phyloP scores from a whole-genome alignment of 2,113 vertebrate species.

The Circaetus gallicus region DNA sequence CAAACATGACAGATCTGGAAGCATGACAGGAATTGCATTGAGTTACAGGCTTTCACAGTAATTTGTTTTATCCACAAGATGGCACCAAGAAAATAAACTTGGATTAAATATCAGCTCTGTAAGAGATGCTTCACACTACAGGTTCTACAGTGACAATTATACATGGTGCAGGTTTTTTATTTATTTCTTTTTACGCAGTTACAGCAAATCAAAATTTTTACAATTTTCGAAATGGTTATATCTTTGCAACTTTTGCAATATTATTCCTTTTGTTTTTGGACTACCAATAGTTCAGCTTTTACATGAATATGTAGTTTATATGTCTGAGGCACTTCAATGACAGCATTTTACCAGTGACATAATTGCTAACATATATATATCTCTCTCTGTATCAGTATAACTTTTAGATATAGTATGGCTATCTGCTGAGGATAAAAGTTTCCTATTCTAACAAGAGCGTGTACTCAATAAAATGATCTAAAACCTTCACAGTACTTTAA shows the following conservation, averaged over 20 bases:
- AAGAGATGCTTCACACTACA: background rate
- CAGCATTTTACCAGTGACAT: background rate
- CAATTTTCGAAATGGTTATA: background rate
- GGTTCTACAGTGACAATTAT: background rate
- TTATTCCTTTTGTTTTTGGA: background rate
- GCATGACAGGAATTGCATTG: background rate
- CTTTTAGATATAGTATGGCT: background rate
- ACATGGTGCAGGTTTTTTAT: too few relatives aligned
- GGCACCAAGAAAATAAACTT: slow-evolving; percentile 56
- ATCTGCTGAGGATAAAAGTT: background rate
- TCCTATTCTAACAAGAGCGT: background rate
- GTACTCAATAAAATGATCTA: background rate
- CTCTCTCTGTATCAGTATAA: background rate
- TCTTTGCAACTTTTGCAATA: background rate
- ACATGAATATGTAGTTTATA: background rate
- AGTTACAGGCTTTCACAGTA: background rate
- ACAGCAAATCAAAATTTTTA: background rate
- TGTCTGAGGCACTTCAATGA: background rate
- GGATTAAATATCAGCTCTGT: background rate
- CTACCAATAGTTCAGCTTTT: background rate
- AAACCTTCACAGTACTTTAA: background rate
- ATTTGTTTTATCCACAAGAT: slow-evolving; percentile 61
- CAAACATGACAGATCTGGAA: background rate
- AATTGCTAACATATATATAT: background rate
- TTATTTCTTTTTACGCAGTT: background rate